Evolutionary conservation across 2,888 invertebrate species (phyloP).

Genomic region (Eupithecia abbreviata): DNA sequence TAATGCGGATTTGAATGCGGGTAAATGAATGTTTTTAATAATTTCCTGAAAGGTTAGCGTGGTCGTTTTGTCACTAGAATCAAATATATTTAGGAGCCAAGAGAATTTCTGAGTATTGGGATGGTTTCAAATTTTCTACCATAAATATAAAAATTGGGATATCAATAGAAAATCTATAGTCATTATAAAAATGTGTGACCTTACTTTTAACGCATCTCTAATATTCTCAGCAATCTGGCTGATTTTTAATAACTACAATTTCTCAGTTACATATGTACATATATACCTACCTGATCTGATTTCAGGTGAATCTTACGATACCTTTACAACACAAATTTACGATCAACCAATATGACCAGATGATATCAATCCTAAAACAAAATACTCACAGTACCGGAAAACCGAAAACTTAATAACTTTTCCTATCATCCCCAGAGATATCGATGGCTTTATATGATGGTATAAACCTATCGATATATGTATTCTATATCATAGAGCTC

Average conservation of each 20-base stretch:
- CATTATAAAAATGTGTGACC: neutral
- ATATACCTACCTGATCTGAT: no score
- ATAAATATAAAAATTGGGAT: neutral
- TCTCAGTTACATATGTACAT: neutral
- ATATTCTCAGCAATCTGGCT: neutral
- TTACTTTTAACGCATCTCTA: neutral
- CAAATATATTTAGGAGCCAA: neutral
- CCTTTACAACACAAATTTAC: no score
- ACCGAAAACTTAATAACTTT: slow-evolving; percentile 1
- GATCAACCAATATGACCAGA: neutral
- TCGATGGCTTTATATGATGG: neutral
- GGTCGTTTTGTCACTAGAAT: neutral
- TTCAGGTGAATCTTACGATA: no score
- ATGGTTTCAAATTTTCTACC: neutral
- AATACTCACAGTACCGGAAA: neutral
- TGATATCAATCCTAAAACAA: neutral
- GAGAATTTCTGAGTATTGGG: neutral
- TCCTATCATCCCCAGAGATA: neutral
- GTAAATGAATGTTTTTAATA: neutral
- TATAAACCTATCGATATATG: neutral
- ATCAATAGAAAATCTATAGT: neutral
- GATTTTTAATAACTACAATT: neutral
- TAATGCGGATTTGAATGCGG: neutral
- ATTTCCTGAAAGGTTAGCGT: neutral
- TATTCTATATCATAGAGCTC: slow-evolving; percentile 5